Base-by-base conservation (phyloP, 2,113 vertebrate species). In the Cisticola juncidis region DNA sequence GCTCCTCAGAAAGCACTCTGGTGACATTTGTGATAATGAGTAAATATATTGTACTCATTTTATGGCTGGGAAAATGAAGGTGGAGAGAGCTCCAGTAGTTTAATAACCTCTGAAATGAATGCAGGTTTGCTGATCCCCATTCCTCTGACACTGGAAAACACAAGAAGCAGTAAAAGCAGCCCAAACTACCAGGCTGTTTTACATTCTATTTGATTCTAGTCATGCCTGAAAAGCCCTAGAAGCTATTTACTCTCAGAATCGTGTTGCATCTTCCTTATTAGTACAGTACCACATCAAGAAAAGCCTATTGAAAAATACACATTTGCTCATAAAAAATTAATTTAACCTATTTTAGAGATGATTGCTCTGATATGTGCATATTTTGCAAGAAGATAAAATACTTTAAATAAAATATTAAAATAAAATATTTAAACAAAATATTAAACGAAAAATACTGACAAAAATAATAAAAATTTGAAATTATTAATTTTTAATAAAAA, bases 311-410 rank as follows among this genome's bases (percentile, higher is more conserved):
- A 90, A 96, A 96, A 94, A 88, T 33, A 79, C 68, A 68, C 44
- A 72, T 47, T 88, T 73, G 38, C 78, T 90, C 73, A 92, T 92
- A 80, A 70, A 96, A 90, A 54, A 88, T 69, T 33, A 71, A 69
- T 86, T 26, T 89, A 91, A 64, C 73, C 93, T 68, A 58, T 45
- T 96, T 95, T 86, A 91, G 88, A 95, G 61, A 42, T 57, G 50
- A 54, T 81, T 74, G 38, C 65, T 92, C 36, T 58, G 48, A 80
- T 89, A 86, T 45, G 35, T 31, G 45, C 71, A 33, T 29, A 15
- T 51, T 72, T n/a, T 68, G 44, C 81, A 84, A 68, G 70, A 77
- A 36, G 76, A 76, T 12, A 73, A 86, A 91, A 35, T 71, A 94
- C 71, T 88, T 25, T 31, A 0, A 40, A 73, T 28, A 8, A 47